A percentile compares a stretch with the other conserved stretches of the same genome.
Conservation (phyloP, 1,140 invertebrate species). For the Hermatobates lingyangjiaoensis region DNA sequence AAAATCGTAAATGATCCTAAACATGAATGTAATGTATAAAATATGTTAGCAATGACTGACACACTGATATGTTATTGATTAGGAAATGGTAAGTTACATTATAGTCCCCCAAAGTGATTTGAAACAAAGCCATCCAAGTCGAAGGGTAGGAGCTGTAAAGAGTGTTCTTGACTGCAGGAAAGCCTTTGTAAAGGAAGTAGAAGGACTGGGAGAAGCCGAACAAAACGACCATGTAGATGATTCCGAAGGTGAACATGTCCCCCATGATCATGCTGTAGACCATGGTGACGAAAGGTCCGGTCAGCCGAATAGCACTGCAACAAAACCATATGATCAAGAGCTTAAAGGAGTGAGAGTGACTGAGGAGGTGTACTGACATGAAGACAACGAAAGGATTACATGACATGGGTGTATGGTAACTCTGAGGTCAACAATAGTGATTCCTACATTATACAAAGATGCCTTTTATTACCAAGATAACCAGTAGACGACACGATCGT, state of each 20-base stretch:
- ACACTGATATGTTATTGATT: no score
- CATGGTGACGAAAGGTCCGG: constrained; percentile 96
- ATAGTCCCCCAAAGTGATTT: constrained; percentile 94
- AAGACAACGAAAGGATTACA: no score
- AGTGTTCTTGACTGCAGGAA: constrained; percentile 56
- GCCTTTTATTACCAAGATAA: no score
- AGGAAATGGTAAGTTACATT: constrained; percentile 58
- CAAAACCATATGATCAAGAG: no score
- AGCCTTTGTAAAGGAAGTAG: constrained; percentile 88
- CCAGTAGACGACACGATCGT: no score
- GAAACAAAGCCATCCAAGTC: constrained; percentile 94
- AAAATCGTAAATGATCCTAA: neutral
- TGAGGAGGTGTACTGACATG: no score
- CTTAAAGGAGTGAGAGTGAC: no score
- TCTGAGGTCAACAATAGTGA: no score
- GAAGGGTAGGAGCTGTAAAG: constrained; percentile 66
- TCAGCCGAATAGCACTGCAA: constrained; percentile 72
- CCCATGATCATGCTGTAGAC: constrained; percentile 95
- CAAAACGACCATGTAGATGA: constrained; percentile 84
- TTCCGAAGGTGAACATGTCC: constrained; percentile 92
- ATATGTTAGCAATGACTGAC: no score
- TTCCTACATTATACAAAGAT: no score
- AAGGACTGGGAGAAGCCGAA: constrained; percentile 93
- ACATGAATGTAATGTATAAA: no score
- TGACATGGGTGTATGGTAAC: no score